Evolutionary conservation across 92 coral and sea anemone genomes (phyloP).

Genomic region (Chrysogorgia sp.): DNA sequence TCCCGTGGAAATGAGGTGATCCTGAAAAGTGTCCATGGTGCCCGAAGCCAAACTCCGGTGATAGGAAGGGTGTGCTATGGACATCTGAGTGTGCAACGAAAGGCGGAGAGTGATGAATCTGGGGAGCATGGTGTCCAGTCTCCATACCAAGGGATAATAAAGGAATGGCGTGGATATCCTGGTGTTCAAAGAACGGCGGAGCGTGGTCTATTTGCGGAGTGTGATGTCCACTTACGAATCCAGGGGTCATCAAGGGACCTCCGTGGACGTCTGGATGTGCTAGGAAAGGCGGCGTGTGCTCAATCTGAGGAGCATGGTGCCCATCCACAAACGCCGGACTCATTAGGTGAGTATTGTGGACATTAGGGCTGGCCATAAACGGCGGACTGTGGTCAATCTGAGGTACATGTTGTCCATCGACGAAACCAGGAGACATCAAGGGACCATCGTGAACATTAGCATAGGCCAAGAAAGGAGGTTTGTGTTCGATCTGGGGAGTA

Average conservation of each 20-base stretch:
- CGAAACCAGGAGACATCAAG: conserved; percentile 22
- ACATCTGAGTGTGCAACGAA: too few species aligned
- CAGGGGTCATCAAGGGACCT: conserved; percentile 19
- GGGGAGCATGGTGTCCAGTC: neutral
- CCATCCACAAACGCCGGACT: conserved; percentile 32
- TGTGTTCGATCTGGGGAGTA: conserved; percentile 37
- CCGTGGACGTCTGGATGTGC: conserved; percentile 23
- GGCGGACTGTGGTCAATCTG: conserved; percentile 44
- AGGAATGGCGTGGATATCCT: neutral
- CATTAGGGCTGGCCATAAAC: conserved; percentile 17
- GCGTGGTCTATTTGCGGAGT: conserved; percentile 23
- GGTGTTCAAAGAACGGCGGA: conserved; percentile 9
- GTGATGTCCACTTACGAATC: conserved; percentile 16
- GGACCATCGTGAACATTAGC: conserved; percentile 30
- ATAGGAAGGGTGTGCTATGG: conserved; percentile 10
- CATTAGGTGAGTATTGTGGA: conserved; percentile 11
- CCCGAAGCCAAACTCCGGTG: neutral
- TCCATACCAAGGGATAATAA: neutral
- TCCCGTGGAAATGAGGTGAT: neutral
- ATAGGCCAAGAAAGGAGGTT: conserved; percentile 26
- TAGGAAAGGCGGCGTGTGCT: conserved; percentile 25
- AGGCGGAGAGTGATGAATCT: too few species aligned
- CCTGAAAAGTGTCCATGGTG: neutral
- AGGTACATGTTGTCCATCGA: conserved; percentile 27
- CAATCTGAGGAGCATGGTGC: conserved; percentile 28